Conservation (phyloP, 2,888 invertebrate species). For the Dryomyza anilis region DNA sequence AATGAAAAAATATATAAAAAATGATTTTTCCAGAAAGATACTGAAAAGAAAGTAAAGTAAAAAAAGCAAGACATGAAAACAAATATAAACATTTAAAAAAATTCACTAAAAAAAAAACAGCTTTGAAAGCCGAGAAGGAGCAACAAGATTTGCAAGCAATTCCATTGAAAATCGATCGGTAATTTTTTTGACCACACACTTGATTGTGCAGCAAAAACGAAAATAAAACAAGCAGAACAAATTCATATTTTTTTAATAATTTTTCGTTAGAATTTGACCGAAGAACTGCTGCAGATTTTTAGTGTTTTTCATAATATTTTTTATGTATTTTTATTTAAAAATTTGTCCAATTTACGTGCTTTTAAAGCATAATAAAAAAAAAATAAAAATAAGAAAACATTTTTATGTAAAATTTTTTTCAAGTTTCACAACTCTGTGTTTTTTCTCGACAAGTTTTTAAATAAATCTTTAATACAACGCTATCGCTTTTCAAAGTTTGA, state of each 20-base stretch:
- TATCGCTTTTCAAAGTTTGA: too few species aligned
- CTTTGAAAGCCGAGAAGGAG: neutral
- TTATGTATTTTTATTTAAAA: too few species aligned
- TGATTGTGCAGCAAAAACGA: conserved; percentile 15
- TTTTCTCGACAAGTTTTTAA: neutral
- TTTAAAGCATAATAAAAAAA: too few species aligned
- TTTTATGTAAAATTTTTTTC: neutral
- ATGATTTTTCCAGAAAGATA: too few species aligned
- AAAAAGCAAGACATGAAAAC: neutral
- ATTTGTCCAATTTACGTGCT: too few species aligned
- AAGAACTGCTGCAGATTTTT: too few species aligned
- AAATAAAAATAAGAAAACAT: too few species aligned
- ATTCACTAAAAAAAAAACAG: neutral
- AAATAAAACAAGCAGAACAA: neutral
- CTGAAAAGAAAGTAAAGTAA: neutral
- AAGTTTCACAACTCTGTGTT: neutral
- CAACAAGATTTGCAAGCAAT: conserved; percentile 40
- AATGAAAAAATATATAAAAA: too few species aligned
- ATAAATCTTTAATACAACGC: neutral
- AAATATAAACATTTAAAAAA: too few species aligned
- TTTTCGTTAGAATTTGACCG: too few species aligned
- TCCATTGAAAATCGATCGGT: conserved; percentile 45
- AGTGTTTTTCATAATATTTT: too few species aligned
- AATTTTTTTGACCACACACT: conserved; percentile 41
- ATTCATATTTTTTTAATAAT: neutral